Evolutionary conservation across 2,797 vertebrate genomes (phyloP).

Genomic region (Danio albolineatus): DNA sequence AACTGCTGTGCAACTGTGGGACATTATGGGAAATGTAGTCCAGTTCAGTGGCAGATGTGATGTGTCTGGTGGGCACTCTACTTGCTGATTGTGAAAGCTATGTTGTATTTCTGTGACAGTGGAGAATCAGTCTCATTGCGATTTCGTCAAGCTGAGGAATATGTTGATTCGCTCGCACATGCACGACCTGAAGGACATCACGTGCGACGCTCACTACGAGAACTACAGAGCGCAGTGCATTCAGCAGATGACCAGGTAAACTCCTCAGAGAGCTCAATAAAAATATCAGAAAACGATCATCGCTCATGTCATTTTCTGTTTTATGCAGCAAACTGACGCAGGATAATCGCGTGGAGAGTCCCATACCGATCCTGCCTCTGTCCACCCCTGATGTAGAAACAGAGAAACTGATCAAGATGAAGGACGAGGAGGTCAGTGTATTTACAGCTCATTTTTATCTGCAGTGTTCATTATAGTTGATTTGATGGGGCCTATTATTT

Average conservation of each 20-base stretch:
- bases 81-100: too few species aligned
- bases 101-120: constrained; percentile 55
- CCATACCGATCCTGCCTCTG: constrained; percentile 85
- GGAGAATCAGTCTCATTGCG: constrained; percentile 75
- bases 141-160: constrained; percentile 74
- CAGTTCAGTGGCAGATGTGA: too few species aligned
- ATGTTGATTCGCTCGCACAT: constrained; percentile 77
- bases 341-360: constrained; percentile 88
- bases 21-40: too few species aligned
- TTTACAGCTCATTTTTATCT: too few species aligned
- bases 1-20: too few species aligned
- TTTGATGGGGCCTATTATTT: too few species aligned
- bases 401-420: constrained; percentile 90
- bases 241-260: constrained; percentile 78
- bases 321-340: constrained; percentile 83
- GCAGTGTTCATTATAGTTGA: neutral
- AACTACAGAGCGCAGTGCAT: constrained; percentile 76
- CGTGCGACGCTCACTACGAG: constrained; percentile 75
- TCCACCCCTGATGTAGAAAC: constrained; percentile 86
- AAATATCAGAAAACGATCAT: neutral
- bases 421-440: constrained; percentile 85
- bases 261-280: neutral
- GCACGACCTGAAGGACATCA: constrained; percentile 78
- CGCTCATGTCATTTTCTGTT: neutral
- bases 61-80: too few species aligned